Percentiles rank a stretch among this genome's conserved stretches.
phyloP scores from a whole-genome alignment of 2,797 vertebrate genomes.

The Distichodus sexfasciatus region DNA sequence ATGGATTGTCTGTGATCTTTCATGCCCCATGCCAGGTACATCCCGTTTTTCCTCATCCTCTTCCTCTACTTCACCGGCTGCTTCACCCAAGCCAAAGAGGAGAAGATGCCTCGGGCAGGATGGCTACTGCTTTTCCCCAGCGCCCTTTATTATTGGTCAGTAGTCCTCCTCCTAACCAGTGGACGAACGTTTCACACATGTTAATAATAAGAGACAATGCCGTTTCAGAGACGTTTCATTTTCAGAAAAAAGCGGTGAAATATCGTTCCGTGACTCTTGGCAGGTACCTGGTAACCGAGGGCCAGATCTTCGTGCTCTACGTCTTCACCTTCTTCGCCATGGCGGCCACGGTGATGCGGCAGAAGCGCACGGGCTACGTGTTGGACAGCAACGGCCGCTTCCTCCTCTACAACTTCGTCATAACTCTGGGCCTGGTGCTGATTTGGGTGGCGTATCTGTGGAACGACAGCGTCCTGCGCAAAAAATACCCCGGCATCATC shows the following conservation, averaged over 20 bases:
- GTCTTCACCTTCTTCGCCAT: slow-evolving; percentile 88
- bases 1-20: no score
- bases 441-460: slow-evolving; percentile 89
- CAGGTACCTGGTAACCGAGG: slow-evolving; percentile 96
- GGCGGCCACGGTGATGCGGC: slow-evolving; percentile 79
- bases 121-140: slow-evolving; percentile 87
- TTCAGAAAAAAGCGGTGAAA: neutral
- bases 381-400: slow-evolving; percentile 93
- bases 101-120: slow-evolving; percentile 76
- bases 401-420: slow-evolving; percentile 82
- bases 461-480: slow-evolving; percentile 84
- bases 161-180: no score
- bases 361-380: slow-evolving; percentile 74
- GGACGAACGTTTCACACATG: no score
- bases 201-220: neutral
- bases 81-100: slow-evolving; percentile 74
- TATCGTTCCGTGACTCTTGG: neutral
- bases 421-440: slow-evolving; percentile 78
- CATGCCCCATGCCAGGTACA: slow-evolving; percentile 77
- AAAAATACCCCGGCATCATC: slow-evolving; percentile 88
- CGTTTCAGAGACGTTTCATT: neutral
- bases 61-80: slow-evolving; percentile 93
- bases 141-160: slow-evolving; percentile 94
- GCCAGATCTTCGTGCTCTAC: slow-evolving; percentile 93
- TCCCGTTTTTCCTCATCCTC: slow-evolving; percentile 94